phyloP scores from a whole-genome alignment of 1,140 invertebrate species.

The Subanguina moxae region DNA sequence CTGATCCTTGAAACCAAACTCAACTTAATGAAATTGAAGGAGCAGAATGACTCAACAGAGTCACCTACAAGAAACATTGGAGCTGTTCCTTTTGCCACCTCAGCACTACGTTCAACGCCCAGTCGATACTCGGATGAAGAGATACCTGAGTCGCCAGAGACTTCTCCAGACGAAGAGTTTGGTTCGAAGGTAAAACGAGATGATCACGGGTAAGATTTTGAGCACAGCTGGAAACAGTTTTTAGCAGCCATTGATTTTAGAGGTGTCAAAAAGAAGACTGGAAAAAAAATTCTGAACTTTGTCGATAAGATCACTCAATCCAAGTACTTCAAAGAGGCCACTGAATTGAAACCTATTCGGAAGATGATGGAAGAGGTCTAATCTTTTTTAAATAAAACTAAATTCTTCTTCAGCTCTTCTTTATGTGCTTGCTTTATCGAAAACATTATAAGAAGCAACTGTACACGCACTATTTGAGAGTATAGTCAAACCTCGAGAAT shows the following conservation, averaged over 20 bases:
- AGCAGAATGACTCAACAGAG: slow-evolving; percentile 25
- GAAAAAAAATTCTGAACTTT: slow-evolving; percentile 62
- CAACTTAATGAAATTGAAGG: slow-evolving; percentile 79
- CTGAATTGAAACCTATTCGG: slow-evolving; percentile 64
- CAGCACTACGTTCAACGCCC: slow-evolving; percentile 12
- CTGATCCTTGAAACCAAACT: slow-evolving; percentile 91
- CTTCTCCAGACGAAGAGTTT: slow-evolving; percentile 55
- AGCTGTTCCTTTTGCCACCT: background rate
- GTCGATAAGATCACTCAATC: slow-evolving; percentile 84
- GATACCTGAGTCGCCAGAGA: slow-evolving; percentile 55
- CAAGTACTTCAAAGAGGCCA: slow-evolving; percentile 78
- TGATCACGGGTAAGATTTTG: slow-evolving; percentile 33
- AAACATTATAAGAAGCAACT: too few species aligned
- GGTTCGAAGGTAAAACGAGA: slow-evolving; percentile 44
- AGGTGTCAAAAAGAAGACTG: slow-evolving; percentile 38
- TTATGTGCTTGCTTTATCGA: too few species aligned
- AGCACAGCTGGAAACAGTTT: background rate
- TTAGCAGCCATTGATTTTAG: background rate
- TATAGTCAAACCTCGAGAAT: too few species aligned
- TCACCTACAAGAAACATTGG: background rate
- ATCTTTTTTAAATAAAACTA: too few species aligned
- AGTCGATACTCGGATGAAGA: slow-evolving; percentile 55
- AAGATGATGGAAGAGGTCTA: slow-evolving; percentile 64
- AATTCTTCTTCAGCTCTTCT: too few species aligned
- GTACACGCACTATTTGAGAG: too few species aligned